phyloP scores from a whole-genome alignment of 2,113 vertebrate genomes.

The Poicephalus meyeri region DNA sequence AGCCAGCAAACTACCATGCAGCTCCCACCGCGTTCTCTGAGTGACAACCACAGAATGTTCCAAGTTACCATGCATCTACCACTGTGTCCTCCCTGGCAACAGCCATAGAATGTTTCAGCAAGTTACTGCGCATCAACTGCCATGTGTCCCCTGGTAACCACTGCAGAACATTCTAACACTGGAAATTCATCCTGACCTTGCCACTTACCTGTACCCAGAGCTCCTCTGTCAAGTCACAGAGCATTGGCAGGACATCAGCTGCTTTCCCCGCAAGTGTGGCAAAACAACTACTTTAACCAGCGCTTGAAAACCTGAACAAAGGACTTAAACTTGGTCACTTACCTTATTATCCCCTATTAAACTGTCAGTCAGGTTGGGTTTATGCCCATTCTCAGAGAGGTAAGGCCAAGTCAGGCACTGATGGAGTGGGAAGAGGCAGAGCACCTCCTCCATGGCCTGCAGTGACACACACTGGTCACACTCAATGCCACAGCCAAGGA shows the following conservation, averaged over 20 bases:
- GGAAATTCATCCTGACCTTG: neutral
- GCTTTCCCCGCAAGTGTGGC: neutral
- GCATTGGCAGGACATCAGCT: neutral
- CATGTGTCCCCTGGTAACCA: fast-evolving
- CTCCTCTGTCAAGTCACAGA: too few relatives aligned
- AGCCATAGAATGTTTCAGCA: too few relatives aligned
- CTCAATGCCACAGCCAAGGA: neutral
- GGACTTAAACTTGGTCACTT: neutral
- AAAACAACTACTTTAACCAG: neutral
- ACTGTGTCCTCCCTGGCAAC: neutral
- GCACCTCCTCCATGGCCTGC: neutral
- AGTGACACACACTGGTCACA: neutral
- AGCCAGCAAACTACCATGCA: neutral
- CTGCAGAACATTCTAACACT: neutral
- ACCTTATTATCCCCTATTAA: neutral
- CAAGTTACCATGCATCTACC: neutral
- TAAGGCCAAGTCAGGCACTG: neutral
- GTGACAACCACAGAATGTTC: neutral
- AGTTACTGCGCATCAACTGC: too few relatives aligned
- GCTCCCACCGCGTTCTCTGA: fast-evolving
- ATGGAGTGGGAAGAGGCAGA: neutral
- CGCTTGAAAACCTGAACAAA: neutral
- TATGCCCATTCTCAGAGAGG: neutral
- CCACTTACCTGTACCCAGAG: neutral
- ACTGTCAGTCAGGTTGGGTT: neutral